Conservation (phyloP, 2,797 vertebrate genomes). For the Schizopygopsis pylzovi region DNA sequence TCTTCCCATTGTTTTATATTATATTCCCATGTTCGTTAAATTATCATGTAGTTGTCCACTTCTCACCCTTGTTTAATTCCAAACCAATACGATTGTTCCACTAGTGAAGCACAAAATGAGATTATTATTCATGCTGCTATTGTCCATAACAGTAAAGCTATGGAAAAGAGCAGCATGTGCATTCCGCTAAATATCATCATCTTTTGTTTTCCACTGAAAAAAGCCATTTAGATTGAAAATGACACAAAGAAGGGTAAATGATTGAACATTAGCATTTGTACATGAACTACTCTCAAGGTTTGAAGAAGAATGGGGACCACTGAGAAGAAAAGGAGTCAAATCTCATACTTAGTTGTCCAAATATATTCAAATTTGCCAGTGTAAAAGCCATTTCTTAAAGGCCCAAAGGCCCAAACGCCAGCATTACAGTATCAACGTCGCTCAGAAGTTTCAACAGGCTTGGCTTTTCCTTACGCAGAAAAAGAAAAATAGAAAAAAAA, state of each 20-base stretch:
- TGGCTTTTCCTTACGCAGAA: conserved; percentile 65
- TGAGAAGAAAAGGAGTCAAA: not conserved
- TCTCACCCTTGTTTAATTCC: not conserved
- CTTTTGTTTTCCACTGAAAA: not conserved
- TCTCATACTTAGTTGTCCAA: not conserved
- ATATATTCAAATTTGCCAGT: conserved; percentile 6
- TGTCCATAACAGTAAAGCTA: not conserved
- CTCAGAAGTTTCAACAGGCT: conserved; percentile 78
- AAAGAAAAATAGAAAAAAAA: conserved; percentile 55
- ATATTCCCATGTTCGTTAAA: conserved; percentile 8
- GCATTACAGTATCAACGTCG: conserved; percentile 59
- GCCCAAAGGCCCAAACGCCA: not conserved
- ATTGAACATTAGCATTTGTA: not conserved
- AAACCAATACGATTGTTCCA: not conserved
- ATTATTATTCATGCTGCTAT: not conserved
- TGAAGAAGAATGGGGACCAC: conserved; percentile 11
- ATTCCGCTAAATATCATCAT: not conserved
- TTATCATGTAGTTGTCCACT: conserved; percentile 5
- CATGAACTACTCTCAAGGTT: not conserved
- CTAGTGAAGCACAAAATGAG: not conserved
- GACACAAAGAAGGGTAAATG: not conserved
- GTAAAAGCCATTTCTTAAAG: conserved; percentile 10
- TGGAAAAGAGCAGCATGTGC: not conserved
- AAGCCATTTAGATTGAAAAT: not conserved
- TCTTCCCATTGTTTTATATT: not conserved